phyloP scores from a whole-genome alignment of 2,888 invertebrate genomes.

The Platycnemis pennipes region DNA sequence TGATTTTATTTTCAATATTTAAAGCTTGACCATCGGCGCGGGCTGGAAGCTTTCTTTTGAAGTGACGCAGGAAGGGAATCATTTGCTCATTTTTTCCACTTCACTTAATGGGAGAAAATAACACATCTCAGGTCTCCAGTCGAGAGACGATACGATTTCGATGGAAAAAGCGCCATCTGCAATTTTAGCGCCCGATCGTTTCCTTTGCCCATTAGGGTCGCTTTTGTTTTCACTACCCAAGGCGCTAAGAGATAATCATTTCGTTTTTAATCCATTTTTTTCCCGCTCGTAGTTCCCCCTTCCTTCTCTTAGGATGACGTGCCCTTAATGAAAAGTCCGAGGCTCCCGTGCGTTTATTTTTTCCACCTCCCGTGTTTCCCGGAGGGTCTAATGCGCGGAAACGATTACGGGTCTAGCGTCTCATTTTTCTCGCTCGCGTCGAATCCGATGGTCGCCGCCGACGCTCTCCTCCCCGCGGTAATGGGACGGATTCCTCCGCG shows the following conservation, averaged over 20 bases:
- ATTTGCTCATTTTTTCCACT: background rate
- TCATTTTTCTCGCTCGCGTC: background rate
- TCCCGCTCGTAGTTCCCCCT: background rate
- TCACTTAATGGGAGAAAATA: background rate
- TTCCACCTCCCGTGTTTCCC: background rate
- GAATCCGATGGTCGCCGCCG: background rate
- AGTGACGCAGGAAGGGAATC: background rate
- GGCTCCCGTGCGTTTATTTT: background rate
- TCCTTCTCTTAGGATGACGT: background rate
- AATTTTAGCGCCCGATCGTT: background rate
- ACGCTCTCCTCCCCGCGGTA: background rate
- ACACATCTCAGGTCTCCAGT: background rate
- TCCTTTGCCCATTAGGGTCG: background rate
- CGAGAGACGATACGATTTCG: background rate
- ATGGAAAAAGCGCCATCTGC: background rate
- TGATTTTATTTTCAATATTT: background rate
- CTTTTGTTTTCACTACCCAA: constrained; percentile 14
- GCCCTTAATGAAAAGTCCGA: constrained; percentile 1
- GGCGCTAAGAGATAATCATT: background rate
- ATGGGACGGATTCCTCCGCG: background rate
- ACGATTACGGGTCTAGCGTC: background rate
- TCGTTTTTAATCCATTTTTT: background rate
- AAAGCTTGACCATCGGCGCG: background rate
- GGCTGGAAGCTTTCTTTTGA: background rate
- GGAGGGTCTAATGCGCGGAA: constrained; percentile 12